Percentiles rank a stretch among this genome's conserved stretches.
These are phyloP conservation scores for Linnaemya tessellans DNA, from an alignment of 2,888 invertebrate species.

Conservation along the genomic window DNA sequence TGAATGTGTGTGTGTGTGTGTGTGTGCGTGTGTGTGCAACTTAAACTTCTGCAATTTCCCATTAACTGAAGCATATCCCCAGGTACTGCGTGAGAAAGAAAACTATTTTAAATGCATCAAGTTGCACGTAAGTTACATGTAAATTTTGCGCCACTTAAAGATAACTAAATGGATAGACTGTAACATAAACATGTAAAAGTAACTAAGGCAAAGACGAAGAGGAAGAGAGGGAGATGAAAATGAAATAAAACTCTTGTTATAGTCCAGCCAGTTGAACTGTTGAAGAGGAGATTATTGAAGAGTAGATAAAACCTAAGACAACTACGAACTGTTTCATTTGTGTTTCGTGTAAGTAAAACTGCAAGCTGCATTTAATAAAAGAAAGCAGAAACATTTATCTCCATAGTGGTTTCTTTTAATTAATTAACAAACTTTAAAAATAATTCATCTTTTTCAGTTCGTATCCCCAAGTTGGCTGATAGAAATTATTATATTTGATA, in stretches of 20 bases:
- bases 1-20: too few species aligned
- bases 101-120: conserved; percentile 34
- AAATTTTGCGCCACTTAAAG: conserved; percentile 13
- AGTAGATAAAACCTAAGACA: conserved; percentile 15
- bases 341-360: conserved; percentile 9
- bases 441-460: too few species aligned
- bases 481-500: too few species aligned
- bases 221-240: background rate
- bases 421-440: background rate
- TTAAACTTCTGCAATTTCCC: conserved; percentile 66
- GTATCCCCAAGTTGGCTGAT: too few species aligned
- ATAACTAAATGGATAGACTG: conserved; percentile 1
- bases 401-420: conserved; percentile 12
- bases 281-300: conserved; percentile 11
- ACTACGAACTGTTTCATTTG: conserved; percentile 30
- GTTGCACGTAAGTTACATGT: conserved; percentile 40
- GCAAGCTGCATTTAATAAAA: background rate
- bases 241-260: background rate
- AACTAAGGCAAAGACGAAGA: background rate
- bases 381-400: background rate
- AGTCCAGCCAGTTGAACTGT: conserved; percentile 22
- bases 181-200: background rate
- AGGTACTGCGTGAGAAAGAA: conserved; percentile 82
- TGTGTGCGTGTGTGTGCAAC: too few species aligned
- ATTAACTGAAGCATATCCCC: conserved; percentile 81